Base-by-base conservation (phyloP, 2,797 vertebrate species). In the Anabas testudineus region DNA sequence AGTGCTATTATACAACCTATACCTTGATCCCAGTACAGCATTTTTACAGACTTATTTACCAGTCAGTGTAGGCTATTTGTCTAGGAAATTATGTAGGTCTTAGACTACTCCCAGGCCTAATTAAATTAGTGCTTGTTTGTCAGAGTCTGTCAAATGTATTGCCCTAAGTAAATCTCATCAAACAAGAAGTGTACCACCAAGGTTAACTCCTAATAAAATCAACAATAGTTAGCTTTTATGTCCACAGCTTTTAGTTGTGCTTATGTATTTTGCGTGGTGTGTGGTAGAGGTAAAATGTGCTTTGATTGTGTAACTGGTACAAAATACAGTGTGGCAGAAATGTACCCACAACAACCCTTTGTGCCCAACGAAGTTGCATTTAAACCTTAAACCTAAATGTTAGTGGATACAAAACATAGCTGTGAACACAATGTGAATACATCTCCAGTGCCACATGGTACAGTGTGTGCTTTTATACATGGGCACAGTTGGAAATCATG, bases 101-200 rank as follows among this genome's bases (percentile, higher is more conserved):
- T 62, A 56, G 41, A 48, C 82, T 85, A 82, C 82, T 80, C 66
- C 78, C 56, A 62, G 60, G 46, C 55, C 75, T 91, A 90, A 91
- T 92, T 92, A 90, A 87, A 90, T 86, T 76, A 69, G 51, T 85
- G 85, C 84, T 63, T 82, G 84, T 85, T 84, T 82, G 74, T 62
- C 16, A 71, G 30, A 65, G 51, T 78, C 60, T 70, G 49, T 59
- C 60, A 85, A 78, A 88, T 91, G 80, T 81, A 84, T 56, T 61
- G 80, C 83, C 55, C 59, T 76, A 77, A 58, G 81, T 80, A 76
- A 76, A 76, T 77, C 43, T 67, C 67, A 54, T 76, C 71, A 71
- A 82, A 45, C 66, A 28, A 63, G 67, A 71, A 53, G 67, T 64
- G 65, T 82, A 80, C 32, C 7, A 7, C 66, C 75, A 81, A 77